Base-by-base conservation (phyloP, 2,888 invertebrate genomes). In the Drosophila rubida region DNA sequence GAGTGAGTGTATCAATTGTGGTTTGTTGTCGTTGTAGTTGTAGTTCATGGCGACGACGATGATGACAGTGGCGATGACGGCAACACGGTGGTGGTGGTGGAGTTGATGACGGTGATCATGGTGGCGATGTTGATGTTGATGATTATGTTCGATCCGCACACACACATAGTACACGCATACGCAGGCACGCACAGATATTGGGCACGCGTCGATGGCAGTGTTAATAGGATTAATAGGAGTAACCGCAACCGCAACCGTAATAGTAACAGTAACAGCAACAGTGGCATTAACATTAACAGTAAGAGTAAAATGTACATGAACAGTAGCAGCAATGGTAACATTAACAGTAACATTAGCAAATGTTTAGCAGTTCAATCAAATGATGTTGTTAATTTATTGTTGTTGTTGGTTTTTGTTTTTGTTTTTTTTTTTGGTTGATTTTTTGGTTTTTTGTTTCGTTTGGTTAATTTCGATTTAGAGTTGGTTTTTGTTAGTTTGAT, bases 291-390 rank as follows among this genome's bases (percentile, higher is more conserved):
- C 48, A 60, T 59, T 55, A 77, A 76, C 66, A 39, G 58, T 71
- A 81, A 74, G 59, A 51, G 58, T 68, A 53, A 58, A 23, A 58
- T 60, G 27, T 39, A 39, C 57, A 58, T 62, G 63, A 80, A 80
- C 73, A 51, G 49, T 69, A 78, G 58, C 65, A 63, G 48, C 66
- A 79, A 37, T 37, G n/a, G 35, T 37, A 37, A 75, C 75, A 71
- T 41, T 69, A 85, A 65, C 69, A 61, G 23, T 66, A 74, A 64
- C 64, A 75, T 77, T 67, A 68, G 65, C 72, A 81, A 70, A 71
- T 65, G 64, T 67, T 75, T 75, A 77, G 74, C 67, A 63, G 53
- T 75, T 85, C 50, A 73, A 63, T 87, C 62, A 58, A 77, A 85
- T 75, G 71, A 76, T 75, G 68, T 69, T 63, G 58, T 63, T 64